phyloP scores from a whole-genome alignment of 2,797 vertebrate genomes.

The Falco naumanni region DNA sequence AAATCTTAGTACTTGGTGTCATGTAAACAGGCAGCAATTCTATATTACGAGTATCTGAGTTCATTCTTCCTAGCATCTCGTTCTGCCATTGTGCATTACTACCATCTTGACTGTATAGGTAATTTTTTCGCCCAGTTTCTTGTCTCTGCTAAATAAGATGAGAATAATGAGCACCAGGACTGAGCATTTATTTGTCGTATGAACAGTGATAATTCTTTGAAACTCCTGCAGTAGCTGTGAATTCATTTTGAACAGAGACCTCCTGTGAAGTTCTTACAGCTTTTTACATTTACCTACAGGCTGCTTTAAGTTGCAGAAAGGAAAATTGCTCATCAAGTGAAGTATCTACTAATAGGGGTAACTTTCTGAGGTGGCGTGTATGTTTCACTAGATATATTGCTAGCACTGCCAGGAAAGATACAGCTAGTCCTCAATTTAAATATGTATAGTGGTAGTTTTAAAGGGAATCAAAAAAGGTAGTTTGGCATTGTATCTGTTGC shows the following conservation, averaged over 20 bases:
- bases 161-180: background rate
- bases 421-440: background rate
- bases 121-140: background rate
- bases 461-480: background rate
- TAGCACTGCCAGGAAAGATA: background rate
- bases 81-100: background rate
- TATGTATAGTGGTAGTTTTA: background rate
- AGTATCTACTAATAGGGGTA: background rate
- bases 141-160: background rate
- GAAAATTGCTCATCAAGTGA: background rate
- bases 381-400: background rate
- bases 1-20: background rate
- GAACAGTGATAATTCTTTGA: background rate
- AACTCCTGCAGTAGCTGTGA: background rate
- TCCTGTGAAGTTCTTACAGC: background rate
- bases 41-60: background rate
- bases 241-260: background rate
- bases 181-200: background rate
- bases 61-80: background rate
- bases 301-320: background rate
- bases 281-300: background rate
- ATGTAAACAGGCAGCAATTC: background rate
- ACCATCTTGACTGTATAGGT: background rate
- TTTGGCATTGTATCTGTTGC: background rate
- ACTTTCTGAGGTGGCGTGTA: background rate